These are phyloP conservation scores for Lasaia peninsularis DNA, from an alignment of 1,140 invertebrate species.

Conservation along the genomic window DNA sequence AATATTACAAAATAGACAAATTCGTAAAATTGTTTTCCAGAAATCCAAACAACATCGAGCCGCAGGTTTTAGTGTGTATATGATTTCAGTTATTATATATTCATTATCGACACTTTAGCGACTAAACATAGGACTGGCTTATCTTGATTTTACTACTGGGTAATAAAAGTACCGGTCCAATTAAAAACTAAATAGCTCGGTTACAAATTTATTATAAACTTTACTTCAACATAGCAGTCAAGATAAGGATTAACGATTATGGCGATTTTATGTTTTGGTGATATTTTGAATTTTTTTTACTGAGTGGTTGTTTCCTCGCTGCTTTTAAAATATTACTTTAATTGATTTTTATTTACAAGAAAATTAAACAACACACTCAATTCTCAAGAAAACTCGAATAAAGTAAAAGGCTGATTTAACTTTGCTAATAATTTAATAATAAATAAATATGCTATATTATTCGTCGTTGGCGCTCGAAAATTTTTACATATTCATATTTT, in stretches of 20 bases:
- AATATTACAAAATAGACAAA: no score
- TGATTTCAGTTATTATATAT: neutral
- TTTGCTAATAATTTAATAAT: no score
- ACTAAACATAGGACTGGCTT: neutral
- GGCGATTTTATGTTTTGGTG: neutral
- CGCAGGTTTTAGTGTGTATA: neutral
- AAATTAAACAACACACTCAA: no score
- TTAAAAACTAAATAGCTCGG: conserved; percentile 5
- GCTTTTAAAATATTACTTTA: no score
- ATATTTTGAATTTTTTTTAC: neutral
- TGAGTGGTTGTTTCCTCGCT: no score
- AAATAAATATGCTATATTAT: no score
- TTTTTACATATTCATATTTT: no score
- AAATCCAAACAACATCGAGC: neutral
- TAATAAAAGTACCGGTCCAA: conserved; percentile 10
- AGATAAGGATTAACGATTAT: conserved; percentile 7
- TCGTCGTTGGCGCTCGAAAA: no score
- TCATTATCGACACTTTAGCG: neutral
- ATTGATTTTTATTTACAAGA: no score
- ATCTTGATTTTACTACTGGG: conserved; percentile 8
- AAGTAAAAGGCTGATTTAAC: no score
- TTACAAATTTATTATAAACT: conserved; percentile 7
- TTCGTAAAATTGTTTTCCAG: no score
- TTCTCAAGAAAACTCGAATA: no score
- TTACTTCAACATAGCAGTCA: neutral